Evolutionary conservation across 2,888 invertebrate species (phyloP).

Genomic region (Strigamia maritima): DNA sequence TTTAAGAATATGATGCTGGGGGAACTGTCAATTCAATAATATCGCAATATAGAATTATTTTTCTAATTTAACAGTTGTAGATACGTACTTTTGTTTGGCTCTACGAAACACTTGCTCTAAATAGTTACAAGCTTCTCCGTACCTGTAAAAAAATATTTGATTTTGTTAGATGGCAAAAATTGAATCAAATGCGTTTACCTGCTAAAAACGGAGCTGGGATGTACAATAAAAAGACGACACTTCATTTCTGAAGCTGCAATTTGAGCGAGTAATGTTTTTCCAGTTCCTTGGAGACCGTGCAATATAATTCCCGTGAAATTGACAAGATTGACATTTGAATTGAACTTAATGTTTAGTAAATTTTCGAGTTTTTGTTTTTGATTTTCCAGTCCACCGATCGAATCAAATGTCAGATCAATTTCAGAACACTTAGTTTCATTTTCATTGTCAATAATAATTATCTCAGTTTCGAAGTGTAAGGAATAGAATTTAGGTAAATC

Average conservation of each 20-base stretch:
- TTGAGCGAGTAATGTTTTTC: background rate
- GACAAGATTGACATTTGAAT: background rate
- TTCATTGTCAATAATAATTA: background rate
- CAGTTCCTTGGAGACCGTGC: background rate
- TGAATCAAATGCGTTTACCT: background rate
- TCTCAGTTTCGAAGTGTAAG: background rate
- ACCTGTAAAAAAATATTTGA: background rate
- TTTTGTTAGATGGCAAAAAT: background rate
- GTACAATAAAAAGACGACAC: background rate
- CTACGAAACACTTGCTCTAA: background rate
- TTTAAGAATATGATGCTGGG: slow-evolving; percentile 79
- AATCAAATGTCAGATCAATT: background rate
- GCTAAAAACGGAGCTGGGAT: background rate
- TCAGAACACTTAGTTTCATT: background rate
- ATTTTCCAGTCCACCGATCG: background rate
- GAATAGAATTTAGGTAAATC: background rate
- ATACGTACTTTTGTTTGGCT: background rate
- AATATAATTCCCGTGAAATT: background rate
- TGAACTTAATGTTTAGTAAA: background rate
- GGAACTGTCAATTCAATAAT: slow-evolving; percentile 53
- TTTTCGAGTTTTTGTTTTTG: background rate
- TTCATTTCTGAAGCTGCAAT: background rate
- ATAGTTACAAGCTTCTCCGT: background rate
- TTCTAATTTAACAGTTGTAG: no score
- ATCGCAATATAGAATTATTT: slow-evolving; percentile 11